These are phyloP conservation scores for Trididemnum clinides DNA, from an alignment of 23 tunicate species.

Conservation along the genomic window DNA sequence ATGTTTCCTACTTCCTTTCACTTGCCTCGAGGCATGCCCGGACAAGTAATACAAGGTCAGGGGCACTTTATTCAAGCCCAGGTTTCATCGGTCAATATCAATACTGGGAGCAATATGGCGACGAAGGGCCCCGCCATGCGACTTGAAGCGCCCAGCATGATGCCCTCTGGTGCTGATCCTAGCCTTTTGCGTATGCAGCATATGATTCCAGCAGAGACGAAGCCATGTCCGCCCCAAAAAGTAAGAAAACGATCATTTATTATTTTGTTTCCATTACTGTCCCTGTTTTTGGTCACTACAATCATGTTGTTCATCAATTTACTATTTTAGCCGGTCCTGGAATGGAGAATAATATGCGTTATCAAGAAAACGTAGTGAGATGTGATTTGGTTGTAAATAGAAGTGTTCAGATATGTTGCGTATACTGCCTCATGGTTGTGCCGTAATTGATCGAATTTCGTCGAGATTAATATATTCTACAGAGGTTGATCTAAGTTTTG, in stretches of 20 bases:
- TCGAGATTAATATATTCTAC: no score
- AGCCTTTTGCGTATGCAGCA: constrained; percentile 35
- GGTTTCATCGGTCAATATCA: constrained; percentile 56
- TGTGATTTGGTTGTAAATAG: no score
- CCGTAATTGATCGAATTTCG: no score
- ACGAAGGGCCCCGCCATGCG: constrained; percentile 32
- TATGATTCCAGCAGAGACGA: background rate
- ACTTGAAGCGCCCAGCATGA: background rate
- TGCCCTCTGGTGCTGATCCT: background rate
- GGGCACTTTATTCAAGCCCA: constrained; percentile 39
- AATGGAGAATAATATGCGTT: no score
- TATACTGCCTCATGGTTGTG: no score
- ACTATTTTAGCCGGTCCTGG: no score
- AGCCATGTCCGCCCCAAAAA: background rate
- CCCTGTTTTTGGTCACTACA: no score
- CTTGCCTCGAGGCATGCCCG: background rate
- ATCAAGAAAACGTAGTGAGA: no score
- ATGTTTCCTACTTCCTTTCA: background rate
- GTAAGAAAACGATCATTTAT: background rate
- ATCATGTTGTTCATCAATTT: no score
- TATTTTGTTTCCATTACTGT: background rate
- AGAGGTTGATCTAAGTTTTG: no score
- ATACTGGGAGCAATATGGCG: constrained; percentile 55
- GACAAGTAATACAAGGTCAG: background rate
- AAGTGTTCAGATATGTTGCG: no score